Base-by-base conservation (phyloP, 1,140 invertebrate genomes). In the Archegozetes longisetosus region DNA sequence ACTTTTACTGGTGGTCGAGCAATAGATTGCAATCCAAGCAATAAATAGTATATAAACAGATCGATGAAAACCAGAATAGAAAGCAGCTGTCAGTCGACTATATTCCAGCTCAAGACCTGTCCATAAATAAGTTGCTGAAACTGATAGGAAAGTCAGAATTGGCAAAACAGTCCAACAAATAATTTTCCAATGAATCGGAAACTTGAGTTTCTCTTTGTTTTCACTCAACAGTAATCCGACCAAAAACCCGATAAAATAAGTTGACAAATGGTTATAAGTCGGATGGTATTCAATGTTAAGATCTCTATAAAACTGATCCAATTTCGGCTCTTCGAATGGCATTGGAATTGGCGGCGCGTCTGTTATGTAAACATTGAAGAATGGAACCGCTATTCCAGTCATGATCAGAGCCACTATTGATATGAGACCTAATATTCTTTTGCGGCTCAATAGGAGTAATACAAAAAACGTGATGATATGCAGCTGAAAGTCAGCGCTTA, bases 401-500 rank as follows among this genome's bases (percentile, higher is more conserved):
- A 61, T 22, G 53, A 61, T 58, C 13, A 61, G 53, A 20, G 28
- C 24, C 6, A 48, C 14, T 3, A 20, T 24, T 22, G 55, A 28
- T 12, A 58, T 4, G 23, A 61, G 1, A 24, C 59, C 59, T 14
- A 61, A 27, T 17, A 24, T 40, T n/a, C 23, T 25, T 27, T 17
- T 24, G 26, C n/a, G 14, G 25, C 27, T 24, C 12, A 61, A 27
- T 9, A 48, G 3, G 6, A 61, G 2, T 4, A 61, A 23, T 24
- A 55, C 24, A 24, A 52, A 27, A n/a, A 50, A 61, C 3, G 57
- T 20, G 6, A 61, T 20, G 14, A 61, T 6, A 20, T 61, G 53
- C 3, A 61, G 53, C 25, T 61, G 59, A 20, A 61, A 56, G 1
- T 28, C 13, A 32, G 53, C 59, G 53, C 53, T 58, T 13, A 61